phyloP scores from a whole-genome alignment of 2,113 vertebrate genomes.

The Melanostigma gelatinosum region DNA sequence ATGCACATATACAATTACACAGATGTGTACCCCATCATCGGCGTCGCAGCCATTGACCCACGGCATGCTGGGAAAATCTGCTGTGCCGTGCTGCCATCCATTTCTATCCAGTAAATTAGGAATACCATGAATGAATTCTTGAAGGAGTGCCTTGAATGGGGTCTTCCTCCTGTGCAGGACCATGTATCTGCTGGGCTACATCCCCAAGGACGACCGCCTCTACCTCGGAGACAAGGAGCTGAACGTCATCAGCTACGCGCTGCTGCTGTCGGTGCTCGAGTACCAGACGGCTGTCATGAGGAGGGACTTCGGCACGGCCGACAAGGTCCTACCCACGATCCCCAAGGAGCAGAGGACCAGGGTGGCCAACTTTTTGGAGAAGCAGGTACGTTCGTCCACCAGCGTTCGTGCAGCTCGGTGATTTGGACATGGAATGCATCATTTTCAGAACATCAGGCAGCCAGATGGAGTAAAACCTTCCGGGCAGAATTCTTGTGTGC shows the following conservation, averaged over 20 bases:
- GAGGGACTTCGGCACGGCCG: slow-evolving; percentile 92
- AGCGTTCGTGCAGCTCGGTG: neutral
- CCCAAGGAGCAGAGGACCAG: slow-evolving; percentile 94
- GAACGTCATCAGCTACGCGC: slow-evolving; percentile 91
- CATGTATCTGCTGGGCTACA: slow-evolving; percentile 96
- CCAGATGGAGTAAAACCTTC: slow-evolving; percentile 55
- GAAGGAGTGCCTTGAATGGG: neutral
- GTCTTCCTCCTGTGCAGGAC: slow-evolving; percentile 78
- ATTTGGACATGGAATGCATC: slow-evolving; percentile 9
- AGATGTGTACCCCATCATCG: too few relatives aligned
- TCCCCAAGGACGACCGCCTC: slow-evolving; percentile 93
- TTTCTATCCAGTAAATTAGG: neutral
- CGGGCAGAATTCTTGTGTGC: slow-evolving; percentile 17
- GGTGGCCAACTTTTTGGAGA: slow-evolving; percentile 94
- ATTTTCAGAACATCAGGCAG: slow-evolving; percentile 50
- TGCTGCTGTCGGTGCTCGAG: slow-evolving; percentile 93
- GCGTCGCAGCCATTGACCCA: neutral
- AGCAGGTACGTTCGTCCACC: slow-evolving; percentile 83
- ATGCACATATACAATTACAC: neutral
- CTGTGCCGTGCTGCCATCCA: neutral
- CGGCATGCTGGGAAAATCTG: neutral
- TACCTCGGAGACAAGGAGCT: slow-evolving; percentile 95
- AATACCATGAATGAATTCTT: neutral
- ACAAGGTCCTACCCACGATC: slow-evolving; percentile 93
- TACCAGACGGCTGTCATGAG: slow-evolving; percentile 97